A percentile compares a stretch with the other conserved stretches of the same genome.
These are phyloP conservation scores for Drosophila pseudotakahashii DNA, from an alignment of 2,888 invertebrate genomes.

Conservation along the genomic window DNA sequence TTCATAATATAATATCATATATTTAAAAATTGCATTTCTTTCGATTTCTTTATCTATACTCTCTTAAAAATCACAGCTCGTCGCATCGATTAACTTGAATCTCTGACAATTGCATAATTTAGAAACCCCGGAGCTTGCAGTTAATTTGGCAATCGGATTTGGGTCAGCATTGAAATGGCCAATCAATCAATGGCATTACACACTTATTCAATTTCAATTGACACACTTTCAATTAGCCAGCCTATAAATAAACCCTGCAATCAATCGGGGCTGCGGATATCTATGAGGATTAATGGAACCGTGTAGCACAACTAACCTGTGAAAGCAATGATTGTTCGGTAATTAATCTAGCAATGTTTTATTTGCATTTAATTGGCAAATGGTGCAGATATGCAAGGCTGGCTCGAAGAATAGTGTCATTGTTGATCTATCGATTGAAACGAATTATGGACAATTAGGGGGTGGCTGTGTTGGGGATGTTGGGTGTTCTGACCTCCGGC, in stretches of 20 bases:
- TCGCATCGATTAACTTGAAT: too few relatives aligned
- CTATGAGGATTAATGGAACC: not conserved
- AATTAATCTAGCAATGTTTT: constrained; percentile 1
- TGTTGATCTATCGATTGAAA: constrained; percentile 23
- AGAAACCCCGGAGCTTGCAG: not conserved
- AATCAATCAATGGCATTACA: constrained; percentile 22
- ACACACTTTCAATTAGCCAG: constrained; percentile 8
- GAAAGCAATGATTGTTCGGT: not conserved
- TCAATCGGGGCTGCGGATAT: not conserved
- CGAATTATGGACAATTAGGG: constrained; percentile 53
- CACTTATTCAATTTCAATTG: constrained; percentile 17
- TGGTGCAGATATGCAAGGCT: not conserved
- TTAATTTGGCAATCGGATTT: not conserved
- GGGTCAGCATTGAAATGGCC: not conserved
- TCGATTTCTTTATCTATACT: too few relatives aligned
- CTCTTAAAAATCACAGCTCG: too few relatives aligned
- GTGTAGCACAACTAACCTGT: not conserved
- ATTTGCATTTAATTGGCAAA: constrained; percentile 1
- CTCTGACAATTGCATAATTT: not conserved
- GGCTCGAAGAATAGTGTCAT: not conserved
- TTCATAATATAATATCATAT: too few relatives aligned
- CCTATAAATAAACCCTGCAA: constrained; percentile 1
- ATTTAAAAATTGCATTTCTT: too few relatives aligned
- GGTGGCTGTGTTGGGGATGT: not conserved
- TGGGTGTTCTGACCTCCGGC: constrained; percentile 9